Percentiles rank a stretch among this genome's conserved stretches.
Evolutionary conservation across 2,888 invertebrate genomes (phyloP).

Genomic region (Leptinotarsa haldemani): DNA sequence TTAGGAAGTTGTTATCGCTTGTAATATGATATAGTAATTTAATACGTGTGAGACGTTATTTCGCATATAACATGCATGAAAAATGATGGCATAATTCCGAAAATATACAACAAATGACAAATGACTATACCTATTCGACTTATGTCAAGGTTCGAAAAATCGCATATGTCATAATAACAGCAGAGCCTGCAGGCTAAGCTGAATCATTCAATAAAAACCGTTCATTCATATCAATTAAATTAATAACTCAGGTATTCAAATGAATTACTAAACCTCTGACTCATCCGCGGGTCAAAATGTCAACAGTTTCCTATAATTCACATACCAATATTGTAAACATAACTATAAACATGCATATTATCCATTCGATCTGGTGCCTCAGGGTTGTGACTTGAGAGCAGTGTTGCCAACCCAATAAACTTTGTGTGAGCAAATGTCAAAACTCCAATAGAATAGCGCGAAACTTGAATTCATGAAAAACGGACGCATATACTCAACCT

Average conservation of each 20-base stretch:
- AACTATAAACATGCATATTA: conserved; percentile 18
- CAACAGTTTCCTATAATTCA: conserved; percentile 24
- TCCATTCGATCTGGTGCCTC: conserved; percentile 25
- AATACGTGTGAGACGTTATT: too few species aligned
- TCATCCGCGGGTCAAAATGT: conserved; percentile 29
- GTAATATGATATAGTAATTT: too few species aligned
- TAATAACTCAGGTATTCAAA: conserved; percentile 27
- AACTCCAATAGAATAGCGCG: too few species aligned
- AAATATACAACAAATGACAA: conserved; percentile 6
- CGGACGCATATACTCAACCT: too few species aligned
- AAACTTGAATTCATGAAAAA: too few species aligned
- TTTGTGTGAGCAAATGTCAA: too few species aligned
- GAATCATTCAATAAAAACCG: conserved; percentile 26
- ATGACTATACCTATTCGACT: conserved; percentile 17
- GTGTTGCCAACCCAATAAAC: too few species aligned
- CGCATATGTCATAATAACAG: conserved; percentile 24
- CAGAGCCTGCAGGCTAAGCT: conserved; percentile 1
- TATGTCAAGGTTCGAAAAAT: conserved; percentile 4
- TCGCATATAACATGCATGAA: too few species aligned
- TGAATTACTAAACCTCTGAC: conserved; percentile 30
- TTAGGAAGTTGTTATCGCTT: too few species aligned
- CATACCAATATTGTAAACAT: conserved; percentile 14
- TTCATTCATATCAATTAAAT: conserved; percentile 25
- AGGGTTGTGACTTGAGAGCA: neutral
- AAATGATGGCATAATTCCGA: neutral